A percentile compares a stretch with the other conserved stretches of the same genome.
Evolutionary conservation across 1,140 invertebrate genomes (phyloP).

Genomic region (Ostrea denselamellosa): DNA sequence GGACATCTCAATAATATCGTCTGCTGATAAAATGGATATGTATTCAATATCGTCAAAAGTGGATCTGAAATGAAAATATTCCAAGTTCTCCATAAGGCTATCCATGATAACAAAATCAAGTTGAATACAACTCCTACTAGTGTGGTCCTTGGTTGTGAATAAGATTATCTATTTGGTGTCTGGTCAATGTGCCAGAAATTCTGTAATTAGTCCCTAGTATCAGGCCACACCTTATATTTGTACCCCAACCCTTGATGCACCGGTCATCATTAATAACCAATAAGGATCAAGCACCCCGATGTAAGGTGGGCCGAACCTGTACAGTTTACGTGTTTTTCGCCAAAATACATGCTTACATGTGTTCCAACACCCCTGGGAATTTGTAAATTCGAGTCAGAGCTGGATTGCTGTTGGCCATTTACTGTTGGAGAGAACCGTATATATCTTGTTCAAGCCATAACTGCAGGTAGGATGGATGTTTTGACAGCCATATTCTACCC

Average conservation of each 20-base stretch:
- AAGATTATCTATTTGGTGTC: conserved; percentile 1
- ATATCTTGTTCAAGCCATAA: neutral
- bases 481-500: conserved; percentile 35
- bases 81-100: conserved; percentile 4
- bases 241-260: conserved; percentile 18
- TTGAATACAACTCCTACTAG: neutral
- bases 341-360: conserved; percentile 25
- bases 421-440: neutral
- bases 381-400: neutral
- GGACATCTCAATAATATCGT: conserved; percentile 45
- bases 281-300: conserved; percentile 29
- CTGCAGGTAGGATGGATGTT: conserved; percentile 5
- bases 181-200: conserved; percentile 24
- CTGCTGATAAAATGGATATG: neutral
- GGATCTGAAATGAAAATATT: conserved; percentile 43
- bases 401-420: neutral
- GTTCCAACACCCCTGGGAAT: conserved; percentile 25
- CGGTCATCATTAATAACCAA: conserved; percentile 37
- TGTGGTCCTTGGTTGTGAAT: neutral
- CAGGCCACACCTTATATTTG: conserved; percentile 14
- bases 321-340: neutral
- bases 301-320: neutral
- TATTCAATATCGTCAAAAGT: conserved; percentile 39
- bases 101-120: neutral
- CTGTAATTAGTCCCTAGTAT: neutral